Evolutionary conservation across 2,113 vertebrate genomes (phyloP).

Genomic region (Sebastes fasciatus): DNA sequence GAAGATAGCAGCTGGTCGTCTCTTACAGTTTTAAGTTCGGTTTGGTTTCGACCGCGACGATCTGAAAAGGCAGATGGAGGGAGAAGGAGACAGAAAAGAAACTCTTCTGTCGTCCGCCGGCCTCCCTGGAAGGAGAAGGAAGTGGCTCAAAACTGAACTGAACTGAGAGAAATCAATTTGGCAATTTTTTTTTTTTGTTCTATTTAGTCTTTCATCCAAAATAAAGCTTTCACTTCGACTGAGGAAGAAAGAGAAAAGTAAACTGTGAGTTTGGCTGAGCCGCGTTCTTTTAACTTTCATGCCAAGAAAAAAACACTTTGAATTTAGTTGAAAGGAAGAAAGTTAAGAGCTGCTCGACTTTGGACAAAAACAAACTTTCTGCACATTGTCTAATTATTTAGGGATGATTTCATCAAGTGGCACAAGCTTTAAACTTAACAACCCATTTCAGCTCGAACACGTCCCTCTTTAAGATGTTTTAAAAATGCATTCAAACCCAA

Average conservation of each 20-base stretch:
- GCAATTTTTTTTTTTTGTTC: constrained; percentile 41
- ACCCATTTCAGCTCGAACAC: too few relatives aligned
- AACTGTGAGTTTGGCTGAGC: constrained; percentile 49
- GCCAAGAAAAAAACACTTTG: constrained; percentile 67
- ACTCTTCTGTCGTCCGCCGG: constrained; percentile 30
- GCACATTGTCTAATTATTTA: constrained; percentile 34
- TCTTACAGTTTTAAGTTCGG: constrained; percentile 30
- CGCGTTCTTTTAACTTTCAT: constrained; percentile 21
- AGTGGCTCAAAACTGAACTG: background rate
- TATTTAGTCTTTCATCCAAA: constrained; percentile 42
- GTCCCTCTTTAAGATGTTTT: too few relatives aligned
- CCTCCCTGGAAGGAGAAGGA: constrained; percentile 40
- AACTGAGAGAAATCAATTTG: constrained; percentile 39
- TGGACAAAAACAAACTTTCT: constrained; percentile 23
- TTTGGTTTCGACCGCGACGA: constrained; percentile 15
- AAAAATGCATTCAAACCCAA: too few relatives aligned
- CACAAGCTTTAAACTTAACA: background rate
- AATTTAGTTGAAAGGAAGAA: constrained; percentile 55
- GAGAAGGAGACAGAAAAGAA: constrained; percentile 20
- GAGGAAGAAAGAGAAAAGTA: constrained; percentile 43
- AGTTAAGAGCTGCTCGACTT: constrained; percentile 46
- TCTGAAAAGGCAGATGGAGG: constrained; percentile 62
- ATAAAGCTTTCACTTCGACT: constrained; percentile 36
- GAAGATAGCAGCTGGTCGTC: constrained; percentile 65
- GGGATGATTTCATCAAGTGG: constrained; percentile 33